A percentile compares a stretch with the other conserved stretches of the same genome.
Conservation (phyloP, 2,797 vertebrate species). For the Nannoperca australis region DNA sequence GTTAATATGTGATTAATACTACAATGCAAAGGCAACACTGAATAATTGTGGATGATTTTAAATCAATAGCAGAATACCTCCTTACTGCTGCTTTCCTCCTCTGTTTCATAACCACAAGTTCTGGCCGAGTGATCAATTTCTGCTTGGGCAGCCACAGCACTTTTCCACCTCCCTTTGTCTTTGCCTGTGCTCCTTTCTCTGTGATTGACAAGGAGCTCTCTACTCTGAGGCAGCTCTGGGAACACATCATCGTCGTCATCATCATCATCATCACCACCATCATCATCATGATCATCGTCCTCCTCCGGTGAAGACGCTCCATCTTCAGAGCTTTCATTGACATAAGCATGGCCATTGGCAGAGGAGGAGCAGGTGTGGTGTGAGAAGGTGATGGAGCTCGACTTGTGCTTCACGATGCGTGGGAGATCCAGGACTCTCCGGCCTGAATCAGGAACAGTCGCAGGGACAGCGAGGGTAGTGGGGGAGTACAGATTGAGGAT, state of each 20-base stretch:
- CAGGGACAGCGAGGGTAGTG: slow-evolving; percentile 15
- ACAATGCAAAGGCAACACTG: not conserved
- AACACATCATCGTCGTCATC: slow-evolving; percentile 75
- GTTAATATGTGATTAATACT: not conserved
- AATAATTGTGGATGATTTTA: not conserved
- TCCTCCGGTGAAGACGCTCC: slow-evolving; percentile 76
- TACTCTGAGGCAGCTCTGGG: slow-evolving; percentile 71
- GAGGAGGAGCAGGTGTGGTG: slow-evolving; percentile 58
- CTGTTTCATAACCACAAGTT: slow-evolving; percentile 63
- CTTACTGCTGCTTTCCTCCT: slow-evolving; percentile 64
- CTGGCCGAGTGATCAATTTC: slow-evolving; percentile 20
- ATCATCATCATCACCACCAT: slow-evolving; percentile 48
- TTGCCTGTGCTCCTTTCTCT: slow-evolving; percentile 59
- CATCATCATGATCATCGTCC: slow-evolving; percentile 61
- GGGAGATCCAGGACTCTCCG: slow-evolving; percentile 60
- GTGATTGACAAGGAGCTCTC: slow-evolving; percentile 50
- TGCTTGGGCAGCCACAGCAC: not conserved
- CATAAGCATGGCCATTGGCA: slow-evolving; percentile 44
- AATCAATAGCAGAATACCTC: slow-evolving; percentile 63
- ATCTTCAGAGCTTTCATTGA: slow-evolving; percentile 74
- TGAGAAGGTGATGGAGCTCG: slow-evolving; percentile 86
- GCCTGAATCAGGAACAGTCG: not conserved
- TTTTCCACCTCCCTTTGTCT: slow-evolving; percentile 67
- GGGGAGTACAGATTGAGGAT: slow-evolving; percentile 20
- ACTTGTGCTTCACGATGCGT: slow-evolving; percentile 85